A percentile compares a stretch with the other conserved stretches of the same genome.
Evolutionary conservation across 2,888 invertebrate genomes (phyloP).

Genomic region (Tenthredo livida): DNA sequence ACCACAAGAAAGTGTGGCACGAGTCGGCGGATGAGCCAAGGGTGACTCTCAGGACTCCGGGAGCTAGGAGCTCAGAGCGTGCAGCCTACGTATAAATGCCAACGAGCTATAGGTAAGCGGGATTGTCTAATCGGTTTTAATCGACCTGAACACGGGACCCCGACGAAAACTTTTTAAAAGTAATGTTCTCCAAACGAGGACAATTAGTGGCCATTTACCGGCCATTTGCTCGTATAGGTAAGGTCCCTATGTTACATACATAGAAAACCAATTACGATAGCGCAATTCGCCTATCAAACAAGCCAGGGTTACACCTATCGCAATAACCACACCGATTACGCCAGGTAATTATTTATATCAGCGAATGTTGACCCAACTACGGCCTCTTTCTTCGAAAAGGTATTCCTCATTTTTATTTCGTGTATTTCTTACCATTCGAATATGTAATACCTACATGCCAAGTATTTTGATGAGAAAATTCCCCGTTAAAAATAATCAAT

Average conservation of each 20-base stretch:
- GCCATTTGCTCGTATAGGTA: not conserved
- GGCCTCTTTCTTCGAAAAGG: not conserved
- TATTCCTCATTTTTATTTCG: not conserved
- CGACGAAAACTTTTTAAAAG: not conserved
- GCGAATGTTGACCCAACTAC: not conserved
- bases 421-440: not conserved
- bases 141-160: not conserved
- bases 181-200: not conserved
- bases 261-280: not conserved
- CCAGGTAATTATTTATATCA: not conserved
- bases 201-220: not conserved
- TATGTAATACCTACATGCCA: not conserved
- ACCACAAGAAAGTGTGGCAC: conserved; percentile 67
- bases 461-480: not conserved
- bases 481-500: not conserved
- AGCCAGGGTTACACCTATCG: conserved; percentile 13
- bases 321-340: not conserved
- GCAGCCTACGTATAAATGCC: not conserved
- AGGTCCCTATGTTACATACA: not conserved
- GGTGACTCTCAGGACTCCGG: not conserved
- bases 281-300: not conserved
- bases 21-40: conserved; percentile 57
- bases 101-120: not conserved
- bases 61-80: not conserved
- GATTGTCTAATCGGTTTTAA: conserved; percentile 37